Evolutionary conservation across 2,888 invertebrate species (phyloP), one percentile per base, ranked within the genome.

Genomic region (Dasypogon diadema): DNA sequence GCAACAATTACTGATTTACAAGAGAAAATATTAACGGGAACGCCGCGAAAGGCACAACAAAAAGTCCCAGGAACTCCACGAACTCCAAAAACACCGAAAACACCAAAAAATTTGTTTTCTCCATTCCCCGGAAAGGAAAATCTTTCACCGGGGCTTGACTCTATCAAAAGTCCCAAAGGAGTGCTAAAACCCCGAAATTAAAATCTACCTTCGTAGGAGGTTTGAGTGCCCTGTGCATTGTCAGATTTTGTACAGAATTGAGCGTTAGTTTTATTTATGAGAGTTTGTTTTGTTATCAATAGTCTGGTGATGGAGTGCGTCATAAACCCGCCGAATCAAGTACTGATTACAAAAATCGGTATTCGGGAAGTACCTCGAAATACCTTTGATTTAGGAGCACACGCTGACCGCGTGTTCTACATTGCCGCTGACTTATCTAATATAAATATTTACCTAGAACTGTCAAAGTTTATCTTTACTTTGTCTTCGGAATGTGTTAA

Each of bases 51-150:
- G 8, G 34, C n/a, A 5, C 5, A 12, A 34, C 24, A 18, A 63
- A 74, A 51, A 30, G 42, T 34, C 34, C 81, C 80, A 14, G 81
- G 79, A 46, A 83, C 83, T 30, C 83, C 83, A n/a, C 82, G 81
- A 76, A 84, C 81, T 5, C 80, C 80, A 68, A 84, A 76, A 18
- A 77, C 78, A n/a, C 79, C 79, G 18, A 74, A 48, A 79, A 85
- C 86, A 54, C 83, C 85, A 79, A 86, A 86, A 80, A 83, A 83
- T 6, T 81, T 84, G 24, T 81, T 85, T 58, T 51, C 74, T 16
- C n/a, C 30, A 30, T 85, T 85, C 65, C 80, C 83, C 51, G 86
- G 85, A 72, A 86, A 86, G 79, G 86, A 86, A 77, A 86, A 86
- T 77, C 46, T 79, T 34, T 78, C 84, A 48, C 84, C 85, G 55